Percentiles rank a stretch among this genome's conserved stretches.
These are phyloP conservation scores for Otocyon megalotis DNA, from an alignment of 2,113 vertebrate species.

Conservation along the genomic window DNA sequence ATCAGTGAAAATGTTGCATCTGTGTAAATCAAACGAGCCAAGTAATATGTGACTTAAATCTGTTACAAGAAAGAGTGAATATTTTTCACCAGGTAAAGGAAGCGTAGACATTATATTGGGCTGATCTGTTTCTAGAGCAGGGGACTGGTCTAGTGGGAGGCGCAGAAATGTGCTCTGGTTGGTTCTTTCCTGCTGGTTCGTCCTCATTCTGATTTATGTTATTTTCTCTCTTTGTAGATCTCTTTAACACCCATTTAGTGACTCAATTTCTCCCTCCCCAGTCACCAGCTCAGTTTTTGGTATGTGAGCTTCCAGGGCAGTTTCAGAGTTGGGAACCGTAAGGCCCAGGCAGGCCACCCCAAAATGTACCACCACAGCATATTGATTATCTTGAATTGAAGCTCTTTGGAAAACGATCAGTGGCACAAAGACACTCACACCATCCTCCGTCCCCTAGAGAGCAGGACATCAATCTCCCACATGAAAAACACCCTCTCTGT, in stretches of 20 bases:
- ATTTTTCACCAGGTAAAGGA: neutral
- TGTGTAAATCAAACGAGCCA: neutral
- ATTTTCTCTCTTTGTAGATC: neutral
- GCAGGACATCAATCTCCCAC: neutral
- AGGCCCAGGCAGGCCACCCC: too few species aligned
- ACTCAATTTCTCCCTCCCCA: neutral
- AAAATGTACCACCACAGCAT: neutral
- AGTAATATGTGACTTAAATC: neutral
- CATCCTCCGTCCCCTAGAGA: neutral
- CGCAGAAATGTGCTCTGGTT: neutral
- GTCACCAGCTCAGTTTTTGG: neutral
- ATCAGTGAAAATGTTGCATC: neutral
- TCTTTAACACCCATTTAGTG: neutral
- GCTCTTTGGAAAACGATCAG: neutral
- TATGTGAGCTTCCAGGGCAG: neutral
- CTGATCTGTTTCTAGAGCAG: neutral
- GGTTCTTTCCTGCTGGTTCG: neutral
- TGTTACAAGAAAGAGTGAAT: neutral
- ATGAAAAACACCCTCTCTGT: neutral
- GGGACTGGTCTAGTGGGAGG: neutral
- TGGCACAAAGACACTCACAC: neutral
- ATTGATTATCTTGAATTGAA: neutral
- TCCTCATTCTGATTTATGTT: neutral
- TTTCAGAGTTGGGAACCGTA: neutral
- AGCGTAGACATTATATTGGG: neutral